A percentile compares a stretch with the other conserved stretches of the same genome.
Conservation (phyloP, 2,113 vertebrate genomes). For the Ictalurus furcatus region DNA sequence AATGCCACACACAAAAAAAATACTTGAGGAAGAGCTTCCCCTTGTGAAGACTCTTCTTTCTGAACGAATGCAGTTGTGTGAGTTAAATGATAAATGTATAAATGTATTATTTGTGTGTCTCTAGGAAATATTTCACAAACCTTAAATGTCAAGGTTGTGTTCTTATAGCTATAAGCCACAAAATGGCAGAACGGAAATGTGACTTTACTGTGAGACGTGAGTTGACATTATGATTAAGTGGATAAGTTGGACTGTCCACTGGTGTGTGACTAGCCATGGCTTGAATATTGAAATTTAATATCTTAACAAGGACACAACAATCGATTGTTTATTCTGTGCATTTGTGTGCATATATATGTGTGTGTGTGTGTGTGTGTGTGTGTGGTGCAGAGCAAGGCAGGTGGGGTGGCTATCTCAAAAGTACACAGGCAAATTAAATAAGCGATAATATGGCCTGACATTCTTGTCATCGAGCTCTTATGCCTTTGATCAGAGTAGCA, state of each 20-base stretch:
- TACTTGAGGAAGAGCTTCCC: not conserved
- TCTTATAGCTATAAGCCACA: not conserved
- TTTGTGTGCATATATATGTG: no score
- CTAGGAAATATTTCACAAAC: not conserved
- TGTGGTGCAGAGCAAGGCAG: constrained; percentile 7
- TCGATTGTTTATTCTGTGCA: constrained; percentile 1
- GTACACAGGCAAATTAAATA: constrained; percentile 58
- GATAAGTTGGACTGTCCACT: constrained; percentile 8
- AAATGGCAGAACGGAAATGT: not conserved
- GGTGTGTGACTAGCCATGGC: not conserved
- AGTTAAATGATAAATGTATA: not conserved
- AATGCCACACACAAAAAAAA: not conserved
- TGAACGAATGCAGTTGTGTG: not conserved
- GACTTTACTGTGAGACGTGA: not conserved
- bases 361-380: constrained; percentile 16
- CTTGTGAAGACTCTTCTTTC: not conserved
- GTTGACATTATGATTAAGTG: constrained; percentile 17
- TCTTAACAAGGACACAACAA: constrained; percentile 40
- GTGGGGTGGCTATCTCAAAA: constrained; percentile 49
- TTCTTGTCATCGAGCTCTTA: constrained; percentile 55
- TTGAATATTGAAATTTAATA: constrained; percentile 14
- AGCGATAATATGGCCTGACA: constrained; percentile 65
- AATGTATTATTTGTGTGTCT: not conserved
- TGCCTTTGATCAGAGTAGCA: constrained; percentile 61
- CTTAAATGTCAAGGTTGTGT: constrained; percentile 5